Percentiles rank a stretch among this genome's conserved stretches.
Evolutionary conservation across 2,797 vertebrate genomes (phyloP).

Genomic region (Siniperca obscura): DNA sequence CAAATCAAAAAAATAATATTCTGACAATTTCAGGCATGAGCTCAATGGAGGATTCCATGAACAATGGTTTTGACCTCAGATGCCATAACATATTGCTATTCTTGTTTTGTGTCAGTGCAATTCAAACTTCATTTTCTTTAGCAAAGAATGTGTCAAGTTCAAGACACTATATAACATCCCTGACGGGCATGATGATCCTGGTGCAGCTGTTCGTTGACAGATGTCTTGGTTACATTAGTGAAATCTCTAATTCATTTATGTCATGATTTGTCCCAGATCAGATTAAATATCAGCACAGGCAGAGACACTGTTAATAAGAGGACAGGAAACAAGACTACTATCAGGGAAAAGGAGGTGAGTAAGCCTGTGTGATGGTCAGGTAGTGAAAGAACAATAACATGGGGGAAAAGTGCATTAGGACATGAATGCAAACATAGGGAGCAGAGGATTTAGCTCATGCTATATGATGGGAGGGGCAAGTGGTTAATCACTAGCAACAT

Average conservation of each 20-base stretch:
- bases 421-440: constrained; percentile 54
- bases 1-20: constrained; percentile 41
- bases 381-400: constrained; percentile 42
- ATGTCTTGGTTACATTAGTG: constrained; percentile 47
- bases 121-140: constrained; percentile 48
- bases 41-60: constrained; percentile 29
- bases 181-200: constrained; percentile 53
- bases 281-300: constrained; percentile 67
- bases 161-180: constrained; percentile 36
- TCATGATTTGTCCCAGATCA: constrained; percentile 59
- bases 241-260: constrained; percentile 55
- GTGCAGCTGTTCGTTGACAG: constrained; percentile 56
- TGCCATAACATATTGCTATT: constrained; percentile 76
- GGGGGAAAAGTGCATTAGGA: constrained; percentile 36
- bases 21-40: constrained; percentile 44
- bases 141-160: constrained; percentile 43
- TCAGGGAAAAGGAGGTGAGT: constrained; percentile 8
- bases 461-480: constrained; percentile 56
- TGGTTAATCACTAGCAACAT: constrained; percentile 90
- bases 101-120: constrained; percentile 63
- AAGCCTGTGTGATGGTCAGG: constrained; percentile 38
- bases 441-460: constrained; percentile 71
- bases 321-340: constrained; percentile 48
- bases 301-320: constrained; percentile 53
- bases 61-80: constrained; percentile 35